A percentile compares a stretch with the other conserved stretches of the same genome.
Evolutionary conservation across 2,888 invertebrate species (phyloP).

Genomic region (Eupithecia subumbrata): DNA sequence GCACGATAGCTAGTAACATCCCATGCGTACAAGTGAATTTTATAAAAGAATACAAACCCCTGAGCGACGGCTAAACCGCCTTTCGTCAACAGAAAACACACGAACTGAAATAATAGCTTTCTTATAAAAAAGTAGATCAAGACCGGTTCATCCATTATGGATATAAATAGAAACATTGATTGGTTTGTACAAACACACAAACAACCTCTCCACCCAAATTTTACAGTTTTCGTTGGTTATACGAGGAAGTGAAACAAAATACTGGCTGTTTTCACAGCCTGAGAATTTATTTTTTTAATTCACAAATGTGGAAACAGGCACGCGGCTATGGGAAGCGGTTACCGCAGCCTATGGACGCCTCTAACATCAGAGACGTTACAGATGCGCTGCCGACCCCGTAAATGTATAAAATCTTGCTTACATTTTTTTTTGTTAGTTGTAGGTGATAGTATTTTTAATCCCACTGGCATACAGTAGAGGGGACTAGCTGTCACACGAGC

Average conservation of each 20-base stretch:
- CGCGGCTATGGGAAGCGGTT: not conserved
- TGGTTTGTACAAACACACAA: too few relatives aligned
- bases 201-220: not conserved
- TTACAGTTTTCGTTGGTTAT: not conserved
- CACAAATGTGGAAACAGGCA: not conserved
- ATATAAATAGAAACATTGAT: not conserved
- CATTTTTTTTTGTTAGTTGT: not conserved
- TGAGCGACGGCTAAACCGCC: not conserved
- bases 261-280: not conserved
- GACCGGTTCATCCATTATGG: not conserved
- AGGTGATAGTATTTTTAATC: not conserved
- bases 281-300: not conserved
- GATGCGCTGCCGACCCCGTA: not conserved
- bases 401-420: not conserved
- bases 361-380: not conserved
- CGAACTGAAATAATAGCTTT: not conserved
- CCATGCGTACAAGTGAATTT: not conserved
- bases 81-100: not conserved
- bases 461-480: not conserved
- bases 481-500: not conserved
- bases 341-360: not conserved
- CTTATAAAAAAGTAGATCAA: not conserved
- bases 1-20: not conserved
- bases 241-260: not conserved
- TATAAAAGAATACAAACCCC: not conserved